Percentiles rank a stretch among this genome's conserved stretches.
These are phyloP conservation scores for Byasa hedistus DNA, from an alignment of 2,888 invertebrate species.

Conservation along the genomic window DNA sequence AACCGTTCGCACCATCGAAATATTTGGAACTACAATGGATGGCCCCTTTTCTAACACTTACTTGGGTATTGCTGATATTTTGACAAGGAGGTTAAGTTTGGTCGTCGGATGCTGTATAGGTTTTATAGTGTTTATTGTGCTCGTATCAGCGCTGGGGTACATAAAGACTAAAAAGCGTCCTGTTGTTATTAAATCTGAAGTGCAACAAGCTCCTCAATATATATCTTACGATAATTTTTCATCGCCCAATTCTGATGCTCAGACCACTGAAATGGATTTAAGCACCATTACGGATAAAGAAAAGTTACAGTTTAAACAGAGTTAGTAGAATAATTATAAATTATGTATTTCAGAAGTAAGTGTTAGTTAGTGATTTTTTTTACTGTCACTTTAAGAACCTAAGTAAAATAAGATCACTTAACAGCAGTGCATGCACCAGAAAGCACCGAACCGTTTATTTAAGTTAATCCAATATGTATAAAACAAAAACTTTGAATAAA, in stretches of 20 bases:
- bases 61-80: slow-evolving; percentile 85
- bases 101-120: slow-evolving; percentile 93
- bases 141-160: slow-evolving; percentile 91
- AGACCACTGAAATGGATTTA: slow-evolving; percentile 70
- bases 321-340: slow-evolving; percentile 3
- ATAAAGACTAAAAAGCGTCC: slow-evolving; percentile 92
- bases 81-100: slow-evolving; percentile 89
- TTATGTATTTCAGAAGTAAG: slow-evolving; percentile 1
- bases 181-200: slow-evolving; percentile 85
- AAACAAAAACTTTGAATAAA: background rate
- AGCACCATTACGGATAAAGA: slow-evolving; percentile 71
- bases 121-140: slow-evolving; percentile 89
- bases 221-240: slow-evolving; percentile 84
- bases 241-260: slow-evolving; percentile 61
- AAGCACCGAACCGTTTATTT: background rate
- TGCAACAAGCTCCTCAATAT: slow-evolving; percentile 87
- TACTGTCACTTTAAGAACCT: background rate
- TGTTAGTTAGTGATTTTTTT: background rate
- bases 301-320: slow-evolving; percentile 49
- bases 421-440: background rate
- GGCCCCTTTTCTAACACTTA: slow-evolving; percentile 82
- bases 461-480: background rate
- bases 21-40: slow-evolving; percentile 82
- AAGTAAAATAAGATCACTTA: background rate
- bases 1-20: slow-evolving; percentile 86